A percentile compares a stretch with the other conserved stretches of the same genome.
Conservation (phyloP, 2,113 vertebrate species). For the Taurulus bubalis region DNA sequence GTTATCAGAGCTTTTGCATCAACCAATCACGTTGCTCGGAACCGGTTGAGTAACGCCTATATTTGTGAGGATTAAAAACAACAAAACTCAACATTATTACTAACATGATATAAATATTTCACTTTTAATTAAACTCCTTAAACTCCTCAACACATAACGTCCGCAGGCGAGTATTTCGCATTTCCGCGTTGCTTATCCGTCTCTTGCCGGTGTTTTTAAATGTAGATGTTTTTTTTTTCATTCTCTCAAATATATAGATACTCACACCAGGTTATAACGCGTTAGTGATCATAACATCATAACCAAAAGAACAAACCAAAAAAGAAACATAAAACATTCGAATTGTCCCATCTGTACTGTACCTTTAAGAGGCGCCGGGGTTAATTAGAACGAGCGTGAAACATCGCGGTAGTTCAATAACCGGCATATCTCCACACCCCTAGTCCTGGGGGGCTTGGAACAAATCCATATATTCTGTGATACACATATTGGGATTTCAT, state of each 20-base stretch:
- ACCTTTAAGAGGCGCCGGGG: background rate
- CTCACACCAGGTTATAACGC: conserved; percentile 84
- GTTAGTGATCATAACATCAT: conserved; percentile 83
- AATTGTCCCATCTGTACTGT: conserved; percentile 79
- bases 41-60: too few species aligned
- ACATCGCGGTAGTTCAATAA: background rate
- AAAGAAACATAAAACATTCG: conserved; percentile 75
- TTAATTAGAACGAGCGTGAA: background rate
- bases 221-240: conserved; percentile 43
- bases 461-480: too few species aligned
- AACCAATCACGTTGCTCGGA: too few species aligned
- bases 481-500: background rate
- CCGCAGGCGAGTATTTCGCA: too few species aligned
- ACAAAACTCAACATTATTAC: too few species aligned
- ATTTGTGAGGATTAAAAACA: too few species aligned
- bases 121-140: too few species aligned
- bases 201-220: conserved; percentile 46
- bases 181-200: too few species aligned
- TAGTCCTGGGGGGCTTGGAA: background rate
- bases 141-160: too few species aligned
- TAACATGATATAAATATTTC: too few species aligned
- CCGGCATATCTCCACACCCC: background rate
- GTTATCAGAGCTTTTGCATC: too few species aligned
- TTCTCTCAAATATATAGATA: conserved; percentile 77
- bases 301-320: conserved; percentile 76